phyloP scores from a whole-genome alignment of 2,113 vertebrate species.

The Spea bombifrons region DNA sequence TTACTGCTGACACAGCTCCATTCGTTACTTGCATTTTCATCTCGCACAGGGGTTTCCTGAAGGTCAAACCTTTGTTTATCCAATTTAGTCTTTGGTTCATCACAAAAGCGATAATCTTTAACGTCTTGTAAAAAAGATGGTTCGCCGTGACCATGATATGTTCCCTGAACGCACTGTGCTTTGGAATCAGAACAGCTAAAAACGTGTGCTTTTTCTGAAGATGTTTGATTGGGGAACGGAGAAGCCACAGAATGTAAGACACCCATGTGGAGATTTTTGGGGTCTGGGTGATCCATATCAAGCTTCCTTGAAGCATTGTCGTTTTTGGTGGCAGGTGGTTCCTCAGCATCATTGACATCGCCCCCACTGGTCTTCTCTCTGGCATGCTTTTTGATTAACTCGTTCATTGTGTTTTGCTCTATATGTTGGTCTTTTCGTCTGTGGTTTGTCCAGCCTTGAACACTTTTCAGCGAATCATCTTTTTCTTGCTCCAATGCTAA shows the following conservation, averaged over 20 bases:
- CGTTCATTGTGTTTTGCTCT: slow-evolving; percentile 17
- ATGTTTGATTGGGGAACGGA: background rate
- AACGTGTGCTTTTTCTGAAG: background rate
- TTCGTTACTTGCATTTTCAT: slow-evolving; percentile 56
- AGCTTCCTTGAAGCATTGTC: background rate
- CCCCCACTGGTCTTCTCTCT: slow-evolving; percentile 52
- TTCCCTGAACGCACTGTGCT: background rate
- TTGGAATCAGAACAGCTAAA: slow-evolving; percentile 6
- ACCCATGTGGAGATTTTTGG: background rate
- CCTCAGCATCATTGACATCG: background rate
- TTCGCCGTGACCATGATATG: slow-evolving; percentile 34
- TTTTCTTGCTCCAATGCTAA: slow-evolving; percentile 47
- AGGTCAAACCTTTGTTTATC: slow-evolving; percentile 44
- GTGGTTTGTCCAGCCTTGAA: slow-evolving; percentile 29
- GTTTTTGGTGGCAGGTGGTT: background rate
- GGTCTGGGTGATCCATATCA: background rate
- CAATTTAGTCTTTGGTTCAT: slow-evolving; percentile 22
- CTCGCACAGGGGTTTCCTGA: slow-evolving; percentile 71
- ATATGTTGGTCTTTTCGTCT: slow-evolving; percentile 36
- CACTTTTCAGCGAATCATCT: slow-evolving; percentile 32
- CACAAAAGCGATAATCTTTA: slow-evolving; percentile 4
- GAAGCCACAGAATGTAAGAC: background rate
- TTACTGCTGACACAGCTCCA: slow-evolving; percentile 59
- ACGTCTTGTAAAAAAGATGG: slow-evolving; percentile 41
- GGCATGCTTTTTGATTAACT: slow-evolving; percentile 49